phyloP scores from a whole-genome alignment of 2,113 vertebrate genomes.

The Sander lucioperca region DNA sequence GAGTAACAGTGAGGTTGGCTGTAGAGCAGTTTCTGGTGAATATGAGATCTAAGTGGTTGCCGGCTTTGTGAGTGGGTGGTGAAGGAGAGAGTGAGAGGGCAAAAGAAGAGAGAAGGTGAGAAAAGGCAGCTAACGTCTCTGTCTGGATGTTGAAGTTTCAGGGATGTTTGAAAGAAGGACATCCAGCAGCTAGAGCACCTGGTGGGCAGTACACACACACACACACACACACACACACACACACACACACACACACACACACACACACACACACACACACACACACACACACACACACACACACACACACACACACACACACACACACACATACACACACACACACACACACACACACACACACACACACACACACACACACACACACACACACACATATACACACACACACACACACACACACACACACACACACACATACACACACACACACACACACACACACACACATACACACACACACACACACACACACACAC shows the following conservation, averaged over 20 bases:
- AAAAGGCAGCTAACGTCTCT: no score
- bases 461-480: no score
- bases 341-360: constrained; percentile 16
- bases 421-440: constrained; percentile 16
- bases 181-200: no score
- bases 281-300: not conserved
- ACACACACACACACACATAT: constrained; percentile 16
- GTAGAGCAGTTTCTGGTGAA: no score
- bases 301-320: constrained; percentile 14
- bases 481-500: not conserved
- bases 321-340: constrained; percentile 16
- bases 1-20: no score
- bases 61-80: no score
- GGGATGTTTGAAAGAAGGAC: no score
- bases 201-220: no score
- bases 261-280: constrained; percentile 18
- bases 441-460: constrained; percentile 1
- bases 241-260: constrained; percentile 14
- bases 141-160: no score
- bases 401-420: constrained; percentile 14
- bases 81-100: no score
- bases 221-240: constrained; percentile 15
- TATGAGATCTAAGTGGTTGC: no score
- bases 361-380: constrained; percentile 17
- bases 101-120: no score